A percentile compares a stretch with the other conserved stretches of the same genome.
phyloP scores from a whole-genome alignment of 2,113 vertebrate genomes.

The Astatoreochromis straeleni region DNA sequence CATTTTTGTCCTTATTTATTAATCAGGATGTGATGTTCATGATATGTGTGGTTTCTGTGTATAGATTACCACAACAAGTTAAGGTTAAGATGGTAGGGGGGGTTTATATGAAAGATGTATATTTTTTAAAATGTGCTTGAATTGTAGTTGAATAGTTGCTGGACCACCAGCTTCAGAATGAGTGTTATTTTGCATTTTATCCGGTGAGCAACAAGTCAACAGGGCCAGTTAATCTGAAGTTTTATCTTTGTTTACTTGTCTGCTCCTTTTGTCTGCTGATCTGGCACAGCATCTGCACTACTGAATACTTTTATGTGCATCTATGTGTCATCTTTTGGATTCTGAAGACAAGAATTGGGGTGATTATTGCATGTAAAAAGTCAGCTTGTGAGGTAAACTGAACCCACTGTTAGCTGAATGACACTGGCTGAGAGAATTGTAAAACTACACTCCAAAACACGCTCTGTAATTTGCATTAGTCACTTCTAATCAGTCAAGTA shows the following conservation, averaged over 20 bases:
- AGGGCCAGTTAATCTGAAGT: not conserved
- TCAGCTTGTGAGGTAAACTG: not conserved
- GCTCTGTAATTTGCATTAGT: not conserved
- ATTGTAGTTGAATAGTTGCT: not conserved
- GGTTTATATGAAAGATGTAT: not conserved
- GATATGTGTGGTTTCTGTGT: not conserved
- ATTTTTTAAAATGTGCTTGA: not conserved
- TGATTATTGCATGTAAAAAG: not conserved
- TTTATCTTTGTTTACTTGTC: not conserved
- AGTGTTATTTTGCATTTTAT: not conserved
- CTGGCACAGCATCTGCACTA: not conserved
- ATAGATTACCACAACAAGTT: not conserved
- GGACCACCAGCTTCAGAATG: not conserved
- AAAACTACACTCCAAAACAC: not conserved
- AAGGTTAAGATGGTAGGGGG: not conserved
- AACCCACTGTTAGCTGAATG: not conserved
- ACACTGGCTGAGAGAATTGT: not conserved
- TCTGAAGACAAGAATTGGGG: not conserved
- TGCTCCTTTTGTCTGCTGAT: not conserved
- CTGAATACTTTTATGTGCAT: not conserved
- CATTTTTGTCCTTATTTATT: constrained; percentile 13
- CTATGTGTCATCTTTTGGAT: not conserved
- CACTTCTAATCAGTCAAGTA: not conserved
- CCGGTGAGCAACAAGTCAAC: not conserved
- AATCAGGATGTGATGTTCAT: not conserved